Percentiles rank a stretch among this genome's conserved stretches.
These are phyloP conservation scores for Lutjanus erythropterus DNA, from an alignment of 2,113 vertebrate species.

Conservation along the genomic window DNA sequence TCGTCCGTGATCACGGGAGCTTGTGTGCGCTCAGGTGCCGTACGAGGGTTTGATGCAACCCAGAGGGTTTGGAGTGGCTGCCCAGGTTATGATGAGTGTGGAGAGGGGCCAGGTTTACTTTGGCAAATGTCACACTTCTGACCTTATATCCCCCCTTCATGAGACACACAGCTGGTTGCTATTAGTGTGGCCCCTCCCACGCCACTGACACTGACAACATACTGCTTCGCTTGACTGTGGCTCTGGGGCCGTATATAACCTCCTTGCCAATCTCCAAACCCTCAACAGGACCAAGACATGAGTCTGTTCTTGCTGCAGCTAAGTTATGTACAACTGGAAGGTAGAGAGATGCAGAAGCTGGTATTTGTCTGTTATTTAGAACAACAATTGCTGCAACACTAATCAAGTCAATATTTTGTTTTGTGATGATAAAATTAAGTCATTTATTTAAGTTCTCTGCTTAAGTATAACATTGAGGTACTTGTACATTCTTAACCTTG, in stretches of 20 bases:
- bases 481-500: not conserved
- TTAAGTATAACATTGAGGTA: not conserved
- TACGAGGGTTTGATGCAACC: slow-evolving; percentile 51
- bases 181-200: slow-evolving; percentile 64
- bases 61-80: slow-evolving; percentile 55
- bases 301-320: slow-evolving; percentile 8
- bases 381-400: not conserved
- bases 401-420: not conserved
- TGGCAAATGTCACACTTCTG: slow-evolving; percentile 71
- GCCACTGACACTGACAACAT: slow-evolving; percentile 35
- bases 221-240: slow-evolving; percentile 42
- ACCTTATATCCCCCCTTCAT: slow-evolving; percentile 68
- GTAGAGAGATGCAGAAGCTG: not conserved
- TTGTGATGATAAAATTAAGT: not conserved
- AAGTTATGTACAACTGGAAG: not conserved
- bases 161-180: slow-evolving; percentile 73
- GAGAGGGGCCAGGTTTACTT: slow-evolving; percentile 74
- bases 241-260: slow-evolving; percentile 24
- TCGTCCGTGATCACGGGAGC: not conserved
- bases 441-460: not conserved
- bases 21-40: slow-evolving; percentile 36
- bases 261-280: slow-evolving; percentile 23
- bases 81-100: slow-evolving; percentile 65
- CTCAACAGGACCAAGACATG: slow-evolving; percentile 16
- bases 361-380: not conserved